Conservation (phyloP, 2,113 vertebrate genomes). For the Mugil cephalus region DNA sequence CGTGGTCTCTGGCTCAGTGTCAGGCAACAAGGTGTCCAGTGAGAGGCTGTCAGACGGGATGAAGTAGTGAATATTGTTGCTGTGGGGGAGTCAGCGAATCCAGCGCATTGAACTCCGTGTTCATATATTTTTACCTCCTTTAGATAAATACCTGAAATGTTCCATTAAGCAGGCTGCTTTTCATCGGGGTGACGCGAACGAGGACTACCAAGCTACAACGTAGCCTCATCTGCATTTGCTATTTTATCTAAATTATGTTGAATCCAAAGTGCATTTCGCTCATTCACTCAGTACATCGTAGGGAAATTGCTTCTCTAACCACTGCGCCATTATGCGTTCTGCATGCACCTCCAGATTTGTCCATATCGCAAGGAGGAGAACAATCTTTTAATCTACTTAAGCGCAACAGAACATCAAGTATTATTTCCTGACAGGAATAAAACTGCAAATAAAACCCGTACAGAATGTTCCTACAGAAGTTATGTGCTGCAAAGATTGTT, state of each 20-base stretch:
- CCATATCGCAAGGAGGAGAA: background rate
- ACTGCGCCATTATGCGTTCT: too few species aligned
- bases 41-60: slow-evolving; percentile 6
- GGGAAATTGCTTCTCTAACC: background rate
- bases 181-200: background rate
- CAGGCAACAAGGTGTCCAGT: background rate
- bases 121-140: background rate
- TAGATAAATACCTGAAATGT: background rate
- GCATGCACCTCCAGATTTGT: background rate
- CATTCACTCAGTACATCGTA: background rate
- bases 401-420: background rate
- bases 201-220: background rate
- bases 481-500: too few species aligned
- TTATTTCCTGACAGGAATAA: too few species aligned
- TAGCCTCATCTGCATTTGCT: background rate
- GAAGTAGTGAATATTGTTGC: background rate
- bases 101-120: background rate
- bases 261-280: background rate
- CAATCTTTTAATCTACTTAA: background rate
- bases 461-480: too few species aligned
- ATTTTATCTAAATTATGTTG: background rate
- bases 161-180: background rate
- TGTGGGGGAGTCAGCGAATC: background rate
- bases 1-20: slow-evolving; percentile 11
- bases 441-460: too few species aligned